Evolutionary conservation across 92 coral and sea anemone species (phyloP), one percentile per base, ranked within the genome.

Genomic region (Bergia puertoricense): DNA sequence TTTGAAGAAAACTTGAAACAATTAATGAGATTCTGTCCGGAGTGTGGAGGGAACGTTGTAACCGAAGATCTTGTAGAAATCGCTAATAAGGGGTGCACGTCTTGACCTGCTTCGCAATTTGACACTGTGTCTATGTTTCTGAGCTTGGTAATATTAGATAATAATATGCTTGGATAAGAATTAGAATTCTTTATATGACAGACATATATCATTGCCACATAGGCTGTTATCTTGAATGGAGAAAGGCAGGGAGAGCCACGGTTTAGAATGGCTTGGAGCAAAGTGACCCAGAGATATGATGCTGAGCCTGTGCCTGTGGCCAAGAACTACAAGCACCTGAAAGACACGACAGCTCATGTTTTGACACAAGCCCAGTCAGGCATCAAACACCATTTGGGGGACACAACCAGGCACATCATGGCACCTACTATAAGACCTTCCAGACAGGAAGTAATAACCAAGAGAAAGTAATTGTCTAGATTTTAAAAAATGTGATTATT

Each of bases 201-300:
- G 54, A 48, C 54, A 48, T 48, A 48, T 48, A 48, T 48, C 4
- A 48, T 48, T 48, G 54, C 54, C 54, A 48, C 81, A 18, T 20
- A 79, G 82, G 82, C 82, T 22, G 38, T 48, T 4, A 79, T 79
- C 38, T 37, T 46, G 67, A 2, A 54, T 79, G 82, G 82, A 46
- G 82, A 79, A 79, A 46, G 82, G 10, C 40, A 79, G 82, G 82
- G 82, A 8, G 67, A 79, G 22, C 82, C 82, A 79, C 57, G 82
- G 41, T 79, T 48, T 18, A 50, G 59, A 37, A 79, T 79, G 37
- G 57, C 82, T 8, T 79, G 82, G 82, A 79, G 67, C 20, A 79
- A 79, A 36, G 82, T 79, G 30, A 48, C 82, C 38, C 16, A 79
- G 39, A 79, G 82, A 44, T 79, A 46, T 79, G 82, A 57, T 48